Conservation (phyloP, 2,113 vertebrate genomes). For the Pica pica region DNA sequence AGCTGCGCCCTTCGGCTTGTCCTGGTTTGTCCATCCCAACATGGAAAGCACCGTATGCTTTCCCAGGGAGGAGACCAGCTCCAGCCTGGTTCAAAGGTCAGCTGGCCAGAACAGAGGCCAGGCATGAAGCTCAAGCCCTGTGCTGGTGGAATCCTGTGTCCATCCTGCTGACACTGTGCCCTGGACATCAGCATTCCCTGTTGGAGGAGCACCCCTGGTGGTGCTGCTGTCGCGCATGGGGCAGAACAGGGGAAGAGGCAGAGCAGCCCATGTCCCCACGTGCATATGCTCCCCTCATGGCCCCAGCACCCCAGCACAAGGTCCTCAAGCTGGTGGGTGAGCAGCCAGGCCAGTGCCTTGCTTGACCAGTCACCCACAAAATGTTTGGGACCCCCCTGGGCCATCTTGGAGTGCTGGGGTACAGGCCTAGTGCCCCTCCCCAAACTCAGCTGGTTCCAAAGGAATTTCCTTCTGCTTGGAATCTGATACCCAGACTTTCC, state of each 20-base stretch:
- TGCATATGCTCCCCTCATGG: neutral
- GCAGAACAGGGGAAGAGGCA: neutral
- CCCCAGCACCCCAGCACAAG: neutral
- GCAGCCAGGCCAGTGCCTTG: neutral
- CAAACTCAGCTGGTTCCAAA: neutral
- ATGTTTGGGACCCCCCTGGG: neutral
- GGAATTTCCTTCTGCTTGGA: neutral
- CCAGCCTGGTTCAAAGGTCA: neutral
- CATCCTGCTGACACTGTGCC: neutral
- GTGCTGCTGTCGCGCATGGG: neutral
- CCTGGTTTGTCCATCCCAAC: neutral
- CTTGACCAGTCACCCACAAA: neutral
- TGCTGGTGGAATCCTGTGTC: no score
- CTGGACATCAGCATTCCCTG: neutral
- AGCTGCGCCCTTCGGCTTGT: neutral
- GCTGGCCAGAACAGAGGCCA: neutral
- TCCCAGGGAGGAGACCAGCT: neutral
- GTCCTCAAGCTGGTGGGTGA: neutral
- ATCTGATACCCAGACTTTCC: neutral
- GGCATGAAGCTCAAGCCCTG: neutral
- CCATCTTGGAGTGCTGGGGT: neutral
- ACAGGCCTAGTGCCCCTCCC: neutral
- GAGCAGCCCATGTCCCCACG: neutral
- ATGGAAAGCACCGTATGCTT: rapidly evolving
- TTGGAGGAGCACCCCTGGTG: neutral